Conservation (phyloP, 2,888 invertebrate species). For the Polydrusus tereticollis region DNA sequence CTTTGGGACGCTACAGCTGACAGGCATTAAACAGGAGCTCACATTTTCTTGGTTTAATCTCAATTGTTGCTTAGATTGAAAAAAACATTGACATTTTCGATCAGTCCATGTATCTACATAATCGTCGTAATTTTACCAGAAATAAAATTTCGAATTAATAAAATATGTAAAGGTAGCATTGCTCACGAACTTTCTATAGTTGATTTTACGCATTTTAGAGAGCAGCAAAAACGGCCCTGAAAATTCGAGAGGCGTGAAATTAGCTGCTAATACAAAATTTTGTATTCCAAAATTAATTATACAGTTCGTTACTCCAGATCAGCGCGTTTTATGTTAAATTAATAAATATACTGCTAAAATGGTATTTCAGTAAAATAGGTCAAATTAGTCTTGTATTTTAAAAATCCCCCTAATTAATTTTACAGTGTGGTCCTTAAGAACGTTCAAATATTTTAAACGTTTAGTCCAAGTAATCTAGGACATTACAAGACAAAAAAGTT, state of each 20-base stretch:
- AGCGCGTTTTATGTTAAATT: constrained; percentile 8
- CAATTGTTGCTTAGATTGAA: too few species aligned
- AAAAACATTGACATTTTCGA: too few species aligned
- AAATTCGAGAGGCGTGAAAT: not conserved
- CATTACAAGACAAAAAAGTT: too few species aligned
- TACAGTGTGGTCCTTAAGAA: too few species aligned
- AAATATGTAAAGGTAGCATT: not conserved
- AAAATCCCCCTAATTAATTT: not conserved
- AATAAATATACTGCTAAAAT: not conserved
- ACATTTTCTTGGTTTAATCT: too few species aligned
- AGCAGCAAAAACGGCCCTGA: not conserved
- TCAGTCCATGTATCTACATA: too few species aligned
- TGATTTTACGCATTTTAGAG: not conserved
- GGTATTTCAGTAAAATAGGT: not conserved
- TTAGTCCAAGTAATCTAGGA: too few species aligned
- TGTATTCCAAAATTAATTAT: constrained; percentile 17
- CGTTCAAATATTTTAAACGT: too few species aligned
- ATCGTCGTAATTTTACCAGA: too few species aligned
- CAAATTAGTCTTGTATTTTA: not conserved
- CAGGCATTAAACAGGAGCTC: too few species aligned
- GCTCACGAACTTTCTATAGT: not conserved
- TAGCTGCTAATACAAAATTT: not conserved
- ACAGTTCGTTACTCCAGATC: not conserved
- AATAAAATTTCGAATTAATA: not conserved
- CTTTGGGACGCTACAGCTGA: too few species aligned